Base-by-base conservation (phyloP, 2,888 invertebrate species). In the Gortyna flavago region DNA sequence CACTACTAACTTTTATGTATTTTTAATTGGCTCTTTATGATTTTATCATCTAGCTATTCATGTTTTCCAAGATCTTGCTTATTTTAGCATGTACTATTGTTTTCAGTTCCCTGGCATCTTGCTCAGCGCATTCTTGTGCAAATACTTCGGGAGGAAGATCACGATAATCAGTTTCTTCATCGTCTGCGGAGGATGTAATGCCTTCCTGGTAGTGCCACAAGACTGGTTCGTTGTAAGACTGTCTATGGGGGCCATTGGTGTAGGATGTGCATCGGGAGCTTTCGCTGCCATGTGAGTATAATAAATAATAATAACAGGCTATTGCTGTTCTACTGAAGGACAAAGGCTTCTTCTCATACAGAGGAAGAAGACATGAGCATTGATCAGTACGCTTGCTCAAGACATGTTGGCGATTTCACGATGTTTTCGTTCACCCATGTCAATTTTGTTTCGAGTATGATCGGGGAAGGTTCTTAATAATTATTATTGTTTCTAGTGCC, bases 101-200 rank as follows among this genome's bases (percentile, higher is more conserved):
- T 98, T 38, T 97, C 97, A 80, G 98, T 97, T 78, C 89, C 96
- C 57, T 93, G 97, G 85, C 96, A 95, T 88, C 89, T 88, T 90
- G 81, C 86, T 87, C 89, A 97, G 76, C 95, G 97, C 78, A 83
- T 97, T 77, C 81, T 94, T 97, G 54, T 97, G 97, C 95, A 97
- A 97, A 88, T 96, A 94, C 66, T 93, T 97, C 81, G 98, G 98
- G 0, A 96, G 98, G 35, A 97, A 96, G 82, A 92, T 95, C 16
- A 97, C 97, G 0, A 91, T 98, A 70, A 96, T 97, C 41, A 85
- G 94, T 0, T 96, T 97, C 21, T 97, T 97, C 86, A 97, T 97
- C 0, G 38, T 97, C 9, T 96, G 97, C 7, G 96, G 97, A 69
- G 86, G 98, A 51, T 88, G 91, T 81, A 92, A 90, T 74, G 90